Evolutionary conservation across 2,797 vertebrate genomes (phyloP).

Genomic region (Gorsachius magnificus): DNA sequence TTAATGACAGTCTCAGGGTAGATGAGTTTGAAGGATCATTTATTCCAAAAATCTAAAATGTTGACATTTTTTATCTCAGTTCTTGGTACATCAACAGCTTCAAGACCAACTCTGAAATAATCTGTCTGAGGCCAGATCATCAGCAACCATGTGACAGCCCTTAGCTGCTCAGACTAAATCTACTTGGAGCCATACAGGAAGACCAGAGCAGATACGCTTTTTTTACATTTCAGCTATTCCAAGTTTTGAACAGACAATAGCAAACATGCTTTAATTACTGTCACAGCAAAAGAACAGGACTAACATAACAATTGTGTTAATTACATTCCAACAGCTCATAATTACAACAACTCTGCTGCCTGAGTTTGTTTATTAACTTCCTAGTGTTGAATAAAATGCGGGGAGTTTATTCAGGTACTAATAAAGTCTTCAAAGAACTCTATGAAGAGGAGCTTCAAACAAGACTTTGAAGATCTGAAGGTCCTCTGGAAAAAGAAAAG

Average conservation of each 20-base stretch:
- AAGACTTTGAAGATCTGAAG: not conserved
- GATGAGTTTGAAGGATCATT: not conserved
- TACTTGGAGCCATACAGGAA: not conserved
- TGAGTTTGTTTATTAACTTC: not conserved
- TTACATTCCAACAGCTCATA: not conserved
- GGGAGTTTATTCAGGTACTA: not conserved
- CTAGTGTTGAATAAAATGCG: not conserved
- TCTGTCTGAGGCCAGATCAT: not conserved
- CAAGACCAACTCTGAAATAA: not conserved
- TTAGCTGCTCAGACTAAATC: not conserved
- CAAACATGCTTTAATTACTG: not conserved
- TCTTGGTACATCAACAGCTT: not conserved
- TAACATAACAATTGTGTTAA: not conserved
- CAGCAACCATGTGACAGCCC: not conserved
- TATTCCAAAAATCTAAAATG: not conserved
- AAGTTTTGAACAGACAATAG: not conserved
- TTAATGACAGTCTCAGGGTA: not conserved
- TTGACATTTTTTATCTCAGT: not conserved
- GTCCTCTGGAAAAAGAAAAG: not conserved
- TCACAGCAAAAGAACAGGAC: not conserved
- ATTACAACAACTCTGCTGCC: not conserved
- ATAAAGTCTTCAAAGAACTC: not conserved
- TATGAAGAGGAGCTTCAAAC: not conserved
- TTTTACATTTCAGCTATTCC: not conserved
- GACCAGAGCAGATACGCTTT: accelerated